A percentile compares a stretch with the other conserved stretches of the same genome.
phyloP scores from a whole-genome alignment of 2,113 vertebrate species.

The Myxocyprinus asiaticus region DNA sequence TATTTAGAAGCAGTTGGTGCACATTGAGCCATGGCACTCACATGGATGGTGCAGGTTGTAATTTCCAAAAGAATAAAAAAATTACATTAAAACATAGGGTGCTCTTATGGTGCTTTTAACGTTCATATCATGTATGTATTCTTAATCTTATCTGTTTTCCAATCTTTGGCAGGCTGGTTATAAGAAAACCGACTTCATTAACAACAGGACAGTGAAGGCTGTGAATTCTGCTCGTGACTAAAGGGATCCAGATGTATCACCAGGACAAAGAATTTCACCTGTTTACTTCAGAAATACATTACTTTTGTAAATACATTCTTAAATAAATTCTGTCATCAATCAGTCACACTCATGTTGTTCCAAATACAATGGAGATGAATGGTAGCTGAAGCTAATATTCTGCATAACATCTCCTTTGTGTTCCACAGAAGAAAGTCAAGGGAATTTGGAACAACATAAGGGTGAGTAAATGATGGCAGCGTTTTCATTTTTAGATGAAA shows the following conservation, averaged over 20 bases:
- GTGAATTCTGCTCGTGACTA: constrained; percentile 77
- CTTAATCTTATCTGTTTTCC: not conserved
- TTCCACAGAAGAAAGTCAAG: no score
- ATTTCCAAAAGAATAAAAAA: not conserved
- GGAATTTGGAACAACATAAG: no score
- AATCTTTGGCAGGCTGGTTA: constrained; percentile 77
- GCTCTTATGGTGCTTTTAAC: no score
- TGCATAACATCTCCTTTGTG: no score
- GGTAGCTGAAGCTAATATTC: no score
- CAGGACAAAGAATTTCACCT: not conserved
- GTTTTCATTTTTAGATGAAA: no score
- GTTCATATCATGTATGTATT: not conserved
- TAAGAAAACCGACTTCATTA: constrained; percentile 87
- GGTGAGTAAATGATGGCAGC: no score
- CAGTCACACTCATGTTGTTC: no score
- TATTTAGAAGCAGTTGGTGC: no score
- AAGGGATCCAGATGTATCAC: constrained; percentile 14
- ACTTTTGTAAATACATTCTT: not conserved
- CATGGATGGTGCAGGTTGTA: not conserved
- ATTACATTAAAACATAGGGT: no score
- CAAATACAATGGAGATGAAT: no score
- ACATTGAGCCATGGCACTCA: not conserved
- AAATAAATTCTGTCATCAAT: no score
- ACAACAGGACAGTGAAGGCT: constrained; percentile 80
- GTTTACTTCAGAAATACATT: not conserved